Evolutionary conservation across 2,113 vertebrate species (phyloP).

Genomic region (Brienomyrus longianalis): DNA sequence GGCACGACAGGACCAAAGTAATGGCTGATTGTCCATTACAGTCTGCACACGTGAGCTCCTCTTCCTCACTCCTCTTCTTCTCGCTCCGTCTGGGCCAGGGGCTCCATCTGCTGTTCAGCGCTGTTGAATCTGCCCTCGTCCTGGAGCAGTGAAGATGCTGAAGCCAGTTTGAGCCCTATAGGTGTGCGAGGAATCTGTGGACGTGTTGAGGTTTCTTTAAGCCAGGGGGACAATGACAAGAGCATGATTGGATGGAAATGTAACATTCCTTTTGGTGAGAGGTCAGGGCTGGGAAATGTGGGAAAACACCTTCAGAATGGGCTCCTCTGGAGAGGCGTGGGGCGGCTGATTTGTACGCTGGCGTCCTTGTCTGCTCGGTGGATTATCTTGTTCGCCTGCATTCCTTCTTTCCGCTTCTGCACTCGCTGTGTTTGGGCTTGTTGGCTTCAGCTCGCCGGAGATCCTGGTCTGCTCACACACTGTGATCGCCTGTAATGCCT

Average conservation of each 20-base stretch:
- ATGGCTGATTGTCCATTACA: neutral
- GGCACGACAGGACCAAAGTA: neutral
- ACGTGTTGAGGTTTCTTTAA: neutral
- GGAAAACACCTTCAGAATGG: neutral
- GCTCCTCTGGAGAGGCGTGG: neutral
- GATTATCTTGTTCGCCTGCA: neutral
- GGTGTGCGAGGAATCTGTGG: neutral
- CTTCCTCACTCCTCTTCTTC: neutral
- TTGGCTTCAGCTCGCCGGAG: neutral
- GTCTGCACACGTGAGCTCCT: neutral
- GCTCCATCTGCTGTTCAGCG: neutral
- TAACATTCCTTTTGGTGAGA: neutral
- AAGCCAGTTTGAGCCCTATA: neutral
- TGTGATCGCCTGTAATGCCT: neutral
- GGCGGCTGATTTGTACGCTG: neutral
- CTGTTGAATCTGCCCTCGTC: neutral
- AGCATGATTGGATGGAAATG: neutral
- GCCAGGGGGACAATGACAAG: neutral
- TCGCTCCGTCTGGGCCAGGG: neutral
- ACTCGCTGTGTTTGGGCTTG: neutral
- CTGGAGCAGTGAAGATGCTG: neutral
- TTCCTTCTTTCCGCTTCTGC: neutral
- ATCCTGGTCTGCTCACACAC: neutral
- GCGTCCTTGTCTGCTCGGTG: neutral
- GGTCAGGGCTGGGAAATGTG: neutral